Evolutionary conservation across 2,113 vertebrate species (phyloP), one percentile per base, ranked within the genome.

Genomic region (Beaufortia kweichowensis): DNA sequence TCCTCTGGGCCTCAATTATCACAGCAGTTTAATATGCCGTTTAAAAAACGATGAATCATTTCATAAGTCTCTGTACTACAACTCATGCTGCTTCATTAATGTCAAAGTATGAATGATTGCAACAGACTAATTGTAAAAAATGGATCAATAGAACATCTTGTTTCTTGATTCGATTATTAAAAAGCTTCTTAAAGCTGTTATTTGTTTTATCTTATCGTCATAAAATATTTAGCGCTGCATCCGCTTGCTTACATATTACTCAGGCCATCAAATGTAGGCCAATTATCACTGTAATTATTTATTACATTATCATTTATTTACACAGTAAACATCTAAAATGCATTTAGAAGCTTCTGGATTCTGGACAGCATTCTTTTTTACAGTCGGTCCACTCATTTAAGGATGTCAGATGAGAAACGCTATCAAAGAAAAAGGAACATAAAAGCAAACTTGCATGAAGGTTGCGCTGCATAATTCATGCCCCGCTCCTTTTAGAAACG

Each of bases 381-480:
- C 35, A 53, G 53, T 69, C 75, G 77, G 81, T 23, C 73, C 75
- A 76, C 81, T 79, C 55, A 69, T 67, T 70, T 70, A 79, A 89
- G 88, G 83, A 46, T 70, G 41, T 35, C 21, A 28, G 78, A 41
- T 7, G 35, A 61, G 70, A 56, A n/a, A 65, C 24, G n/a, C 8
- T 2, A 11, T 14, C 4, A 15, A 26, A 19, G 23, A 31, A 48
- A 29, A 35, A 50, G 84, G 23, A 46, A 69, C 63, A 78, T 68
- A 62, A 79, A 70, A 81, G 82, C 79, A 78, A 79, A 79, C 23
- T 53, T 24, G 62, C 48, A 74, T 87, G 88, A 89, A 90, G 90
- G 87, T 82, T 74, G 87, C 84, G 78, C 85, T 92, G 91, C 92
- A 92, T 93, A 88, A 93, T 93, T 93, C 91, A 93, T 92, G 89